Evolutionary conservation across 2,113 vertebrate genomes (phyloP).

Genomic region (Hippopotamus amphibius): DNA sequence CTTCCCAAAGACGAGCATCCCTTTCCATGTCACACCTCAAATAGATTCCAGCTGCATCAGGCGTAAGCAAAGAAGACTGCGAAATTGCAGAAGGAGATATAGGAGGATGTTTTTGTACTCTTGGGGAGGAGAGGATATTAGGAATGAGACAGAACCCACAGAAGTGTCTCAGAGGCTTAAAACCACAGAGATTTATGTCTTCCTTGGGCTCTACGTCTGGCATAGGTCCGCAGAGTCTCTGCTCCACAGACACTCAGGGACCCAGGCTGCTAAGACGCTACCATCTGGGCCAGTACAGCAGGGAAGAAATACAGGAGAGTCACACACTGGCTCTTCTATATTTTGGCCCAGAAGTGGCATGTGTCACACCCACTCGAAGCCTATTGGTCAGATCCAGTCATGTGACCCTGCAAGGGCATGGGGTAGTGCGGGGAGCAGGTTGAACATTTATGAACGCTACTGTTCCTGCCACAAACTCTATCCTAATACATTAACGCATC

Average conservation of each 20-base stretch:
- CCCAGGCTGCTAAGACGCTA: background rate
- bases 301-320: background rate
- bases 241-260: background rate
- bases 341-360: background rate
- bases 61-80: background rate
- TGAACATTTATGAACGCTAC: rapidly evolving
- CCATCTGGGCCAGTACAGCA: rapidly evolving
- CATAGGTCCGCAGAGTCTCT: background rate
- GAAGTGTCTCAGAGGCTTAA: rapidly evolving
- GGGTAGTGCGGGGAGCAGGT: background rate
- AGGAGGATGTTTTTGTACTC: background rate
- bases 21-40: no score
- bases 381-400: background rate
- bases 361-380: background rate
- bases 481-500: background rate
- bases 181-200: rapidly evolving
- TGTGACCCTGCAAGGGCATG: rapidly evolving
- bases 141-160: background rate
- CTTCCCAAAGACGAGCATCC: background rate
- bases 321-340: rapidly evolving
- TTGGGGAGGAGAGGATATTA: background rate
- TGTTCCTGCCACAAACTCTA: no score
- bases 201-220: rapidly evolving
- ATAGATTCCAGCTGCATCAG: background rate
- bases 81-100: background rate